Base-by-base conservation (phyloP, 2,888 invertebrate genomes). In the Sminthurinus aureus region DNA sequence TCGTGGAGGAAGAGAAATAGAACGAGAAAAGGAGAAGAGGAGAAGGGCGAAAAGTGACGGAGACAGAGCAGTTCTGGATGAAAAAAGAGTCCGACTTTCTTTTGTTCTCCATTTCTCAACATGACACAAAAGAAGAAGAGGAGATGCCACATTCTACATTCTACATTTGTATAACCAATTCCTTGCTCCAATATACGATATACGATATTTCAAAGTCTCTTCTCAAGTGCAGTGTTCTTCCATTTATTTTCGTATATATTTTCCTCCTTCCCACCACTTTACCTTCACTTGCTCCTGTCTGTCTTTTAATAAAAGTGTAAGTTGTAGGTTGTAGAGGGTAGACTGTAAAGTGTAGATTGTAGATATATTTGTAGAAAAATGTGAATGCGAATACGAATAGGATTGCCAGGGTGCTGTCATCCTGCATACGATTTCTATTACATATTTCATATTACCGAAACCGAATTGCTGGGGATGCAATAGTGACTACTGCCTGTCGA, bases 51-150 rank as follows among this genome's bases (percentile, higher is more conserved):
- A 71, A 71, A 38, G 82, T 83, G 76, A 67, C 82, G 79, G 84
- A 85, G 64, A 76, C 64, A 81, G 85, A 85, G 52, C 64, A 84
- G 71, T 67, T 78, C 9, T 50, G 79, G 79, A 73, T 81, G 85
- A 78, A 85, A 85, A 85, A 71, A 80, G 82, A 71, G 80, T 80
- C 80, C 52, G n/a, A 38, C 71, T 80, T 80, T 73, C 80, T 50
- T 66, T 78, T 66, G 24, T 77, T 77, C 58, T 51, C 69, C 20
- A n/a, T 79, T 78, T 78, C 64, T 77, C 52, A 50, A 9, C 58
- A 38, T 38, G 38, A 38, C 38, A 38, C 38, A 38, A 1, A 38
- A 38, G 6, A 38, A 6, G 6, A 1, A 38, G 38, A 38, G 6
- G 38, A 38, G 4, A 22, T 75, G 11, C 51, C 51, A 50, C 50